These are phyloP conservation scores for Pectinophora gossypiella DNA, from an alignment of 1,140 invertebrate genomes.

Conservation along the genomic window DNA sequence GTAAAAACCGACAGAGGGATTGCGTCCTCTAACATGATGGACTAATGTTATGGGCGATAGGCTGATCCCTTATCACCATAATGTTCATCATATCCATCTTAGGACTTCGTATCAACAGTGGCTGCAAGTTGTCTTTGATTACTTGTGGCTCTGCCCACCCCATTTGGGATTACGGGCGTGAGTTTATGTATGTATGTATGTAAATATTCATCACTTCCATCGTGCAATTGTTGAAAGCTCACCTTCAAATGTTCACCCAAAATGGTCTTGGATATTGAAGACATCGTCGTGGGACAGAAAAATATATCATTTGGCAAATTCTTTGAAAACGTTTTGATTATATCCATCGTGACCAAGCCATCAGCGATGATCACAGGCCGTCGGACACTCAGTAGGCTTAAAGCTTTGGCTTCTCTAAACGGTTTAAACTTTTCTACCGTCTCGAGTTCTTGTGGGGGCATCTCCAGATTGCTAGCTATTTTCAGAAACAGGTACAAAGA, in stretches of 20 bases:
- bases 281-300: slow-evolving; percentile 42
- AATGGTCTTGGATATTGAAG: slow-evolving; percentile 37
- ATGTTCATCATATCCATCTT: too few species aligned
- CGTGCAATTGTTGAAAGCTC: slow-evolving; percentile 2
- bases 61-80: too few species aligned
- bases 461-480: slow-evolving; percentile 40
- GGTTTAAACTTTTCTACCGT: too few species aligned
- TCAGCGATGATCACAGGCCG: slow-evolving; percentile 52
- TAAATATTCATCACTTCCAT: too few species aligned
- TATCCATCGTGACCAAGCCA: slow-evolving; percentile 46
- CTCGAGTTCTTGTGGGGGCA: slow-evolving; percentile 1
- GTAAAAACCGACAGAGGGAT: too few species aligned
- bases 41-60: too few species aligned
- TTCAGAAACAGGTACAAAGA: slow-evolving; percentile 51
- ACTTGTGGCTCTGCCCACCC: too few species aligned
- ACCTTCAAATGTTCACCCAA: slow-evolving; percentile 52
- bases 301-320: slow-evolving; percentile 43
- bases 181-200: too few species aligned
- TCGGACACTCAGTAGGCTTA: slow-evolving; percentile 13
- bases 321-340: slow-evolving; percentile 40
- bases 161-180: too few species aligned
- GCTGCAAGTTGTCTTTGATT: too few species aligned
- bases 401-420: neutral
- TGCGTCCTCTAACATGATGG: too few species aligned
- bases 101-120: too few species aligned